Evolutionary conservation across 1,140 invertebrate species (phyloP).

Genomic region (Drosophila repletoides): DNA sequence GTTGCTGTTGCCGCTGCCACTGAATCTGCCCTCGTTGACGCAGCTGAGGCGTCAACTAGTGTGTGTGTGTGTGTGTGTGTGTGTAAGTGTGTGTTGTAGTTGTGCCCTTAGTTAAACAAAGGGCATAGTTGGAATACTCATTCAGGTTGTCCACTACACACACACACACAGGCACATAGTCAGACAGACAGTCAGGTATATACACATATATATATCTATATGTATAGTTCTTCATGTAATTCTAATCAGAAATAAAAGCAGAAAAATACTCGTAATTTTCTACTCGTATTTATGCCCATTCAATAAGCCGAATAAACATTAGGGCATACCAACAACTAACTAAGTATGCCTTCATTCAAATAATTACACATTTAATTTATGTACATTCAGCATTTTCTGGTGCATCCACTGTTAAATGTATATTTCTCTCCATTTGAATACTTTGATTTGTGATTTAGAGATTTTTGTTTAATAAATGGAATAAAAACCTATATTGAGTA

Average conservation of each 20-base stretch:
- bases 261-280: too few species aligned
- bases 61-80: neutral
- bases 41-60: neutral
- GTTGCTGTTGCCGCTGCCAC: neutral
- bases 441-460: too few species aligned
- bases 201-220: neutral
- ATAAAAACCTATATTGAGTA: too few species aligned
- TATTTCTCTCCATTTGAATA: too few species aligned
- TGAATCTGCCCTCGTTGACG: neutral
- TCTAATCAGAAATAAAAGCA: constrained; percentile 30
- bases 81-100: constrained; percentile 6
- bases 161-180: neutral
- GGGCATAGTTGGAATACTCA: constrained; percentile 46
- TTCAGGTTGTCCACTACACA: constrained; percentile 31
- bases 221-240: constrained; percentile 7
- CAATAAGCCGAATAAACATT: constrained; percentile 2
- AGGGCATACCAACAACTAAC: constrained; percentile 20
- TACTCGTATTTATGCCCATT: constrained; percentile 7
- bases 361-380: neutral
- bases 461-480: too few species aligned
- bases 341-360: neutral
- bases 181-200: neutral
- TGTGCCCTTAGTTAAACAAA: constrained; percentile 49
- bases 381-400: too few species aligned
- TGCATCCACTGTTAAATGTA: too few species aligned